A percentile compares a stretch with the other conserved stretches of the same genome.
Evolutionary conservation across 2,888 invertebrate species (phyloP).

Genomic region (Dione vanillae): DNA sequence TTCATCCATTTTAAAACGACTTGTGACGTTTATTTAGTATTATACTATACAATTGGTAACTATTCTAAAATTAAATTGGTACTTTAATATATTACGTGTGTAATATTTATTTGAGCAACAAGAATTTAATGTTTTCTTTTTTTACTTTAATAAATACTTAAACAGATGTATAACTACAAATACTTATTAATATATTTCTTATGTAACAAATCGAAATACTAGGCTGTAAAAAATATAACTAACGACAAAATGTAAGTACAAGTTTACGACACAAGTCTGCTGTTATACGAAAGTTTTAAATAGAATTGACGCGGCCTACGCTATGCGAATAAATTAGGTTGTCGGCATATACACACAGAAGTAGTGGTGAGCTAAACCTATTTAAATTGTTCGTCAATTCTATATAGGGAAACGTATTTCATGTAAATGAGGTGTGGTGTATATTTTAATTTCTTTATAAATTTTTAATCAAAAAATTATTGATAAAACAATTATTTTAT

Average conservation of each 20-base stretch:
- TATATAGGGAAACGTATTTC: slow-evolving; percentile 8
- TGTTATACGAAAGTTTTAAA: slow-evolving; percentile 55
- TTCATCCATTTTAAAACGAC: too few species aligned
- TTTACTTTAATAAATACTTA: too few species aligned
- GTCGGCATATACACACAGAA: slow-evolving; percentile 23
- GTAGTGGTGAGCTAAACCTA: slow-evolving; percentile 8
- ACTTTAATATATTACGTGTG: too few species aligned
- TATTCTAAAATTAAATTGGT: too few species aligned
- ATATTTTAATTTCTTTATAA: slow-evolving; percentile 1
- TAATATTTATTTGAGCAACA: too few species aligned
- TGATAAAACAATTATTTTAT: not conserved
- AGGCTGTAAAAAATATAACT: not conserved
- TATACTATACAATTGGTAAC: too few species aligned
- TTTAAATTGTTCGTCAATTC: slow-evolving; percentile 19
- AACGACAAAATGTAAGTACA: not conserved
- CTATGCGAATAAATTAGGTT: slow-evolving; percentile 53
- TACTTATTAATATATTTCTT: not conserved
- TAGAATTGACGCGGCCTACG: slow-evolving; percentile 62
- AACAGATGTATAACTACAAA: not conserved
- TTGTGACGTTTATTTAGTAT: too few species aligned
- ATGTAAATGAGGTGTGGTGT: slow-evolving; percentile 32
- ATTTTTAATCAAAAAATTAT: not conserved
- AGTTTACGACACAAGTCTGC: slow-evolving; percentile 10
- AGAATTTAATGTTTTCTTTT: too few species aligned
- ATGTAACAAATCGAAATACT: not conserved